These are phyloP conservation scores for Glossophaga mutica DNA, from an alignment of 2,797 vertebrate genomes.

Conservation along the genomic window DNA sequence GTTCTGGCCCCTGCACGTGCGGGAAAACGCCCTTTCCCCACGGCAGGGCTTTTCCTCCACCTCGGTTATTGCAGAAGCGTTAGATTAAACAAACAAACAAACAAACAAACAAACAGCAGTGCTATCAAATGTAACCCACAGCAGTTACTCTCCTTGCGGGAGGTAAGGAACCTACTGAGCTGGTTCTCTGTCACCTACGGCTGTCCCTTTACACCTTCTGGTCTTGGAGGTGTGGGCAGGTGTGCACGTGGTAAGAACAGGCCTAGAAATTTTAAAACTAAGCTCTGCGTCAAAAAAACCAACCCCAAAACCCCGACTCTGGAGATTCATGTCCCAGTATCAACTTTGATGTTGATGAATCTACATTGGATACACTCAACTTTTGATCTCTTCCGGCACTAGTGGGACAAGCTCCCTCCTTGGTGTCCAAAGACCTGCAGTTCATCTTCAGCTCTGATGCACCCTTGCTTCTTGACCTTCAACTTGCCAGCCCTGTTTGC, in stretches of 20 bases:
- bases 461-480: neutral
- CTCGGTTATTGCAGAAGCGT: constrained; percentile 72
- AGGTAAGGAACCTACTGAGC: neutral
- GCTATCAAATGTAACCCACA: constrained; percentile 59
- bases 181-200: neutral
- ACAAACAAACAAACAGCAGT: constrained; percentile 62
- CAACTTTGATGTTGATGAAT: neutral
- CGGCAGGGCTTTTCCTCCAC: constrained; percentile 77
- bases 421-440: neutral
- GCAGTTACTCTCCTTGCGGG: constrained; percentile 40
- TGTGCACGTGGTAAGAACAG: neutral
- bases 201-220: neutral
- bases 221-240: neutral
- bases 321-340: neutral
- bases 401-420: neutral
- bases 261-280: neutral
- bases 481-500: neutral
- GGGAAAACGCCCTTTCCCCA: constrained; percentile 79
- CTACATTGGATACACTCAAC: neutral
- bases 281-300: neutral
- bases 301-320: neutral
- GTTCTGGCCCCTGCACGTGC: constrained; percentile 75
- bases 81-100: constrained; percentile 38
- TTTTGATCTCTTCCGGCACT: neutral
- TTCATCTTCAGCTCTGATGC: neutral